A percentile compares a stretch with the other conserved stretches of the same genome.
Conservation (phyloP, 2,797 vertebrate species). For the Myotis pilosus region DNA sequence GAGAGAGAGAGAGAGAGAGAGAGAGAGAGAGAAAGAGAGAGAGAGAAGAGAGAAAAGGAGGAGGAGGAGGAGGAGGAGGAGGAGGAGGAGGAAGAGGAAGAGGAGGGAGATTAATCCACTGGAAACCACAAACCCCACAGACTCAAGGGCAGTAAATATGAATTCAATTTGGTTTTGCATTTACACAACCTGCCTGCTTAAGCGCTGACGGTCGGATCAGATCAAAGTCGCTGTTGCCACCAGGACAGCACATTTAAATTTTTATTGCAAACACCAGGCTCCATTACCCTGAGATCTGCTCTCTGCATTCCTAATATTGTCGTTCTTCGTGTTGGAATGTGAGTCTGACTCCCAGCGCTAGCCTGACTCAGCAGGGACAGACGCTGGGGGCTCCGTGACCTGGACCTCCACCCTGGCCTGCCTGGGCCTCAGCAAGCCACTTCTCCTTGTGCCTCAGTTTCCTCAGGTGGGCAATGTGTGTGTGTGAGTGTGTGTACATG, state of each 20-base stretch:
- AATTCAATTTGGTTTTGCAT: conserved; percentile 78
- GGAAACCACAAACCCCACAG: conserved; percentile 69
- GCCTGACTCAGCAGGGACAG: background rate
- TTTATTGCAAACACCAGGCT: conserved; percentile 85
- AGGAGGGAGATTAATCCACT: background rate
- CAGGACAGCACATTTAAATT: conserved; percentile 82
- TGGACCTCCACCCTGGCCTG: background rate
- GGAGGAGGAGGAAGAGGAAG: conserved; percentile 9
- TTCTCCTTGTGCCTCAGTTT: background rate
- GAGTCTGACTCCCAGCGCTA: background rate
- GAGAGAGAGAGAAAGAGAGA: no score
- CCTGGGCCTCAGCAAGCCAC: background rate
- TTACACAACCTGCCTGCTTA: conserved; percentile 75
- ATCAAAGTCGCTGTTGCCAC: conserved; percentile 74
- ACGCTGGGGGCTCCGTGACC: fast-evolving
- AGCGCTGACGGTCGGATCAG: conserved; percentile 76
- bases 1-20: no score
- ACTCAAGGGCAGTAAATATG: conserved; percentile 76
- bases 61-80: conserved; percentile 22
- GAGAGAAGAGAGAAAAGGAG: background rate
- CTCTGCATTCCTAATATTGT: conserved; percentile 76
- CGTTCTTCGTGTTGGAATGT: conserved; percentile 65
- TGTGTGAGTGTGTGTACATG: no score
- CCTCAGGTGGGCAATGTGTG: background rate
- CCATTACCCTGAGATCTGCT: conserved; percentile 83